These are phyloP conservation scores for Melipona quadrifasciata DNA, from an alignment of 1,140 invertebrate genomes.

Conservation along the genomic window DNA sequence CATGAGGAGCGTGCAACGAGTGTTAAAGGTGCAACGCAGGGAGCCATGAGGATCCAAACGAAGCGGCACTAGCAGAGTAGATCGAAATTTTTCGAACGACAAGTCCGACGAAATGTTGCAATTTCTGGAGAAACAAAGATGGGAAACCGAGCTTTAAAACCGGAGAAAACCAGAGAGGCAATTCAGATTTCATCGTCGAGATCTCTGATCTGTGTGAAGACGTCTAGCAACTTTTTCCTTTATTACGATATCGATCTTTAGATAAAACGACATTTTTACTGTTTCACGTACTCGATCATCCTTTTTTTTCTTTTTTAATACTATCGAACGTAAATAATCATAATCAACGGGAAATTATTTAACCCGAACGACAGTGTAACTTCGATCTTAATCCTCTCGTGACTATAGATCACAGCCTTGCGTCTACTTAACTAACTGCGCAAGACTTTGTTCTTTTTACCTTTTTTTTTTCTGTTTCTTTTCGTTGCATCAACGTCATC, in stretches of 20 bases:
- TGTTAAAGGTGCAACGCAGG: conserved; percentile 67
- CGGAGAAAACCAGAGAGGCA: neutral
- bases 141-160: neutral
- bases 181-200: neutral
- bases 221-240: neutral
- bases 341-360: conserved; percentile 1
- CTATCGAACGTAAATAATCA: neutral
- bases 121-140: neutral
- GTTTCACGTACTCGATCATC: neutral
- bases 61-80: neutral
- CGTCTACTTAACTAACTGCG: conserved; percentile 52
- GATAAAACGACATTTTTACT: neutral
- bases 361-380: conserved; percentile 1
- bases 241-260: neutral
- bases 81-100: neutral
- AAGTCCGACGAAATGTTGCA: neutral
- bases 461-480: too few species aligned
- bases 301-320: neutral
- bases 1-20: conserved; percentile 72
- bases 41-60: conserved; percentile 62
- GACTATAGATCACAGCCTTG: conserved; percentile 41
- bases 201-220: conserved; percentile 28
- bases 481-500: conserved; percentile 25
- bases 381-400: conserved; percentile 50
- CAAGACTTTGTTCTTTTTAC: conserved; percentile 14